These are phyloP conservation scores for Oscheius sp. DNA, from an alignment of 2,888 invertebrate species.

Conservation along the genomic window DNA sequence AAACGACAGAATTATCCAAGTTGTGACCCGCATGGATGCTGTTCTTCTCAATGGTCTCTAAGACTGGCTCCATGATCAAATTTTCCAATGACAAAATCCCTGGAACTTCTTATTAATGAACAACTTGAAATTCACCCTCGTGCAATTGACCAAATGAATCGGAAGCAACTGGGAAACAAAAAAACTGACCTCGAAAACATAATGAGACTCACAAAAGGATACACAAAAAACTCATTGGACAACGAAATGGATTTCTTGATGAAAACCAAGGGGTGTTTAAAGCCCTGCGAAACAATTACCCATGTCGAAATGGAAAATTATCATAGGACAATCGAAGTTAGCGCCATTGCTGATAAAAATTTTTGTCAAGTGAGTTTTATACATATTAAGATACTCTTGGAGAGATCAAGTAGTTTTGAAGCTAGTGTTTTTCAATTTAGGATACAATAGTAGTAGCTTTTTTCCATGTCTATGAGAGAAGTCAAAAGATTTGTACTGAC, in stretches of 20 bases:
- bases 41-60: background rate
- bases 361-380: too few relatives aligned
- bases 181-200: background rate
- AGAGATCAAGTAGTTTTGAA: too few relatives aligned
- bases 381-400: too few relatives aligned
- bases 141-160: background rate
- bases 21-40: constrained; percentile 15
- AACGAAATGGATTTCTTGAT: background rate
- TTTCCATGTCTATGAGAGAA: too few relatives aligned
- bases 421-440: too few relatives aligned
- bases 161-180: background rate
- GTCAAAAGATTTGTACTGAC: too few relatives aligned
- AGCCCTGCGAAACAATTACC: background rate
- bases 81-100: background rate
- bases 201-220: background rate
- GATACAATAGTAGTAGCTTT: too few relatives aligned
- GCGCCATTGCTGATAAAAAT: too few relatives aligned
- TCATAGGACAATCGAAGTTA: background rate
- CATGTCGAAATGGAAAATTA: background rate
- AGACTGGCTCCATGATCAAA: background rate
- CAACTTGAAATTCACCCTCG: background rate
- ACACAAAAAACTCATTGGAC: too few relatives aligned
- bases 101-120: background rate
- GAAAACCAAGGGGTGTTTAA: background rate
- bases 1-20: constrained; percentile 18